These are phyloP conservation scores for Pseudotriccus pelzelni DNA, from an alignment of 2,797 vertebrate genomes.

Conservation along the genomic window DNA sequence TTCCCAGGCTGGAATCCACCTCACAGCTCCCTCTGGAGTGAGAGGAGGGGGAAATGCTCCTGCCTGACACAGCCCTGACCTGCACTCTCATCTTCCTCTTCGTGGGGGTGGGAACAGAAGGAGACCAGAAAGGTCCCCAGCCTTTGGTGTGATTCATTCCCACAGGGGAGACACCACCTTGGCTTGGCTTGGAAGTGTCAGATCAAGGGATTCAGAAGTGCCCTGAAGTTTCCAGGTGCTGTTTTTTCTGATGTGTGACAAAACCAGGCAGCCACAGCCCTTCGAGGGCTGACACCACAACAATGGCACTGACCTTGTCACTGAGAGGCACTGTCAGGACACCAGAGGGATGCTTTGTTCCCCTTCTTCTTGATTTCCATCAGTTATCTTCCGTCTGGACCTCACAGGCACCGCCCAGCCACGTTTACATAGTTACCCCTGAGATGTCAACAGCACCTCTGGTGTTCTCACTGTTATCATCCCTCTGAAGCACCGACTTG, in stretches of 20 bases:
- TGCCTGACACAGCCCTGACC: not conserved
- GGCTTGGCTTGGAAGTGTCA: not conserved
- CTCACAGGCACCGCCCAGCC: not conserved
- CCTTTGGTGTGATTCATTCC: not conserved
- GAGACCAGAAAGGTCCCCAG: not conserved
- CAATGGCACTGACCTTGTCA: not conserved
- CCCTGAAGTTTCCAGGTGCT: not conserved
- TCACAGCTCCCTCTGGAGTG: not conserved
- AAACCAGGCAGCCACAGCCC: not conserved
- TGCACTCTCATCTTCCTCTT: not conserved
- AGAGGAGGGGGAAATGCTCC: not conserved
- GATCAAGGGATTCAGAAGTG: not conserved
- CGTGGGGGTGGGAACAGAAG: not conserved
- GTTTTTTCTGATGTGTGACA: not conserved
- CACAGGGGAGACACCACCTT: not conserved
- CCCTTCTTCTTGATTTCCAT: not conserved
- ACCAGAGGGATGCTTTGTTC: not conserved
- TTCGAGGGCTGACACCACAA: rapidly evolving
- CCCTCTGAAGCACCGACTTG: not conserved
- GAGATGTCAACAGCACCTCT: not conserved
- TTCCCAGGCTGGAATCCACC: not conserved
- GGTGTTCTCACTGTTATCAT: not conserved
- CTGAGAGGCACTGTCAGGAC: not conserved
- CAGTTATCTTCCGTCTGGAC: not conserved
- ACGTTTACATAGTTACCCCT: not conserved